Evolutionary conservation across 64 coral and sea anemone species (phyloP), one percentile per base, ranked within the genome.

Genomic region (Dendronephthya gigantea): DNA sequence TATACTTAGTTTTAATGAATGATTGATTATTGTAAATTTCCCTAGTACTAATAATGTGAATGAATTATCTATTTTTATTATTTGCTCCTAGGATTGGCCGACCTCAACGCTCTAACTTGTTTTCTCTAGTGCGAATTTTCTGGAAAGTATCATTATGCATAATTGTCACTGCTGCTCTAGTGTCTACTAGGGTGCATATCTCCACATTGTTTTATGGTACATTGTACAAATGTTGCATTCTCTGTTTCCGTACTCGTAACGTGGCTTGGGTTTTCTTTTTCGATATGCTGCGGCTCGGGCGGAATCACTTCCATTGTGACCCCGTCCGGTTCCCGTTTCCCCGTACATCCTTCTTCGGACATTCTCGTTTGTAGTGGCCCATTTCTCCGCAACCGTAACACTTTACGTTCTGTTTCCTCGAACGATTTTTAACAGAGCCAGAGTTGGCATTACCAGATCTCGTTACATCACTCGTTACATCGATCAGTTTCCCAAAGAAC

Each of bases 161-260:
- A 40, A 85, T 51, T 23, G 83, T 85, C 35, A 85, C 83, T 56
- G 83, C 83, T 56, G 83, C 83, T 31, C 83, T 49, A 56, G 83
- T 85, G 56, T 85, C 83, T 23, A 85, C 83, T 27, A 76, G 69
- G 3, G 69, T 16, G 2, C 69, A 5, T 5, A 31, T 76, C n/a
- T 76, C 69, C 17, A 76, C 3, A 1, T 76, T 76, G 69, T 76
- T n/a, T 76, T 5, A 76, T 76, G 4, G 23, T 34, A 16, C 69
- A 76, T 30, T 34, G 69, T 15, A 76, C 69, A 76, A 76, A 76
- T 76, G 31, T 76, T 76, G 69, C 69, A 28, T 37, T 76, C 9
- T 76, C 69, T 13, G 69, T 76, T 16, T 76, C 69, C 29, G n/a
- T 76, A 37, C 31, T 76, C 69, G 69, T 16, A 15, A 76, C 17